Evolutionary conservation across 2,797 vertebrate genomes (phyloP).

Genomic region (Coluber constrictor): DNA sequence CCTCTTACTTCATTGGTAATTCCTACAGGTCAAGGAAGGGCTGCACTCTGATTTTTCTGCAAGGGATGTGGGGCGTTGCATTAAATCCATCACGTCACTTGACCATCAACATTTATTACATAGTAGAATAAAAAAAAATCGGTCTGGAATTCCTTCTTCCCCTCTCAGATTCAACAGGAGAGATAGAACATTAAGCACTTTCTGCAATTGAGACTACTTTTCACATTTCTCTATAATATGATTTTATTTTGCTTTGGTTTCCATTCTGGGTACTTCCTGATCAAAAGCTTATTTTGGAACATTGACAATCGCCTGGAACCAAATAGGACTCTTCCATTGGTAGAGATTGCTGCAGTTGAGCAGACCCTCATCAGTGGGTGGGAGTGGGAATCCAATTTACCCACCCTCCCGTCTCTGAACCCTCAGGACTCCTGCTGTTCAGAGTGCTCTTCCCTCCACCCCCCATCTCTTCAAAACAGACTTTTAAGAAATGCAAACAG

Average conservation of each 20-base stretch:
- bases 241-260: neutral
- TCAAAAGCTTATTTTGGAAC: neutral
- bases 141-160: neutral
- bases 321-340: neutral
- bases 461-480: neutral
- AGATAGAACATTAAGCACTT: neutral
- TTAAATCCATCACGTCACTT: neutral
- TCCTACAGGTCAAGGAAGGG: neutral
- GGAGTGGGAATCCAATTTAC: neutral
- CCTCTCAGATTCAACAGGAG: neutral
- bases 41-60: neutral
- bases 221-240: neutral
- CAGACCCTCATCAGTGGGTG: neutral
- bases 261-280: neutral
- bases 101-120: neutral
- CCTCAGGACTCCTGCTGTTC: neutral
- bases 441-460: neutral
- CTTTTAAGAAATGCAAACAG: neutral
- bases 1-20: neutral
- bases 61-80: neutral
- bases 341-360: neutral
- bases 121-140: neutral
- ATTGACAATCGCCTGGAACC: neutral
- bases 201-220: neutral
- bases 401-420: neutral